Percentiles rank a stretch among this genome's conserved stretches.
phyloP scores from a whole-genome alignment of 2,113 vertebrate species.

The Accipiter virgatus region DNA sequence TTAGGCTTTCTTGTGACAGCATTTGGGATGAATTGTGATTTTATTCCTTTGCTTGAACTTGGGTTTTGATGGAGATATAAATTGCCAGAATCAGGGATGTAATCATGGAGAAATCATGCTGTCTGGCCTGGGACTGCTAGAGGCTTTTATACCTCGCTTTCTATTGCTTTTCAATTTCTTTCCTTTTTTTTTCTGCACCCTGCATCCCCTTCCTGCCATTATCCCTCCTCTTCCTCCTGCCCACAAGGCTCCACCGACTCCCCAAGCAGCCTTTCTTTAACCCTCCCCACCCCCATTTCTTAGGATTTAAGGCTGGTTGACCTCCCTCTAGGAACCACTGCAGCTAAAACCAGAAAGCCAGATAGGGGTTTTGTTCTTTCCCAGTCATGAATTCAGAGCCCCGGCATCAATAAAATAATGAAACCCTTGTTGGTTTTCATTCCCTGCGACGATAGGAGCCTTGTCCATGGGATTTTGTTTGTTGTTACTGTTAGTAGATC shows the following conservation, averaged over 20 bases:
- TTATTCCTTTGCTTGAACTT: constrained; percentile 21
- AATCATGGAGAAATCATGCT: background rate
- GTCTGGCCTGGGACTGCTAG: background rate
- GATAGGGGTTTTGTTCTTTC: constrained; percentile 2
- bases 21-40: constrained; percentile 23
- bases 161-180: background rate
- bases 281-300: background rate
- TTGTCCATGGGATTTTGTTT: constrained; percentile 43
- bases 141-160: background rate
- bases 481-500: constrained; percentile 12
- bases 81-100: constrained; percentile 3
- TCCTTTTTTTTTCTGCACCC: background rate
- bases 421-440: constrained; percentile 37
- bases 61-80: background rate
- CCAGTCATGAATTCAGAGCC: background rate
- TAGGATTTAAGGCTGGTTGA: background rate
- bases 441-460: background rate
- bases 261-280: background rate
- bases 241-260: background rate
- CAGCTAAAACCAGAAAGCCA: background rate
- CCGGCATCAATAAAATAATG: background rate
- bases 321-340: background rate
- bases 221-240: background rate
- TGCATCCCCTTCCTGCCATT: background rate
- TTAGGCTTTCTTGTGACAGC: background rate